These are phyloP conservation scores for Pandion haliaetus DNA, from an alignment of 2,113 vertebrate species.

Conservation along the genomic window DNA sequence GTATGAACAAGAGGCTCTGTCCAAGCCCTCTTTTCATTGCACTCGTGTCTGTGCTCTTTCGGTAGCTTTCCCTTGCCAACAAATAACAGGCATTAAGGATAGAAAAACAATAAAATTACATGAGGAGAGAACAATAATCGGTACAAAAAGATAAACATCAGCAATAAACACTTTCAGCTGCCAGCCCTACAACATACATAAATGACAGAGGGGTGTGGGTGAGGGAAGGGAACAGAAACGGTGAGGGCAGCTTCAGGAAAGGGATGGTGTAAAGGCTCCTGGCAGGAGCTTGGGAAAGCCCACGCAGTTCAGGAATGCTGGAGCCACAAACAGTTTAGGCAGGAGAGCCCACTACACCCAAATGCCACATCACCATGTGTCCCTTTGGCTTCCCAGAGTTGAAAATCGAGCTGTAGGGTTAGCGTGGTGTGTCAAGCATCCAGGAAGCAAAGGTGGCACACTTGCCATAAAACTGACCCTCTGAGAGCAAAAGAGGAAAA, in stretches of 20 bases:
- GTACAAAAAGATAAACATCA: conserved; percentile 12
- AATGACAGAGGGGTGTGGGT: background rate
- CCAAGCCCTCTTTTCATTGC: background rate
- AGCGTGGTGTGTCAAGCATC: background rate
- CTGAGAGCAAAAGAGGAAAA: background rate
- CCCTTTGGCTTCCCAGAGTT: background rate
- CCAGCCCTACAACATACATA: background rate
- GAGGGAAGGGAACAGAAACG: background rate
- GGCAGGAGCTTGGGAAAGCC: background rate
- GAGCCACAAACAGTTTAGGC: background rate
- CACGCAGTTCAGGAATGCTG: background rate
- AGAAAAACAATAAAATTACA: conserved; percentile 20
- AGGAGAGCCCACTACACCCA: background rate
- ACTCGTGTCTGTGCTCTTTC: background rate
- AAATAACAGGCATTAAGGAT: background rate
- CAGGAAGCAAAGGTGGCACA: background rate
- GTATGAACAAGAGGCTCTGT: background rate
- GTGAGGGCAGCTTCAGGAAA: background rate
- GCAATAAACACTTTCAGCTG: conserved; percentile 4
- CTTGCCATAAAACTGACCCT: background rate
- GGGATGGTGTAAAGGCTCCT: background rate
- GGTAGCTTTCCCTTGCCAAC: background rate
- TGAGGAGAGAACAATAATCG: background rate
- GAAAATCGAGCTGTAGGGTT: background rate
- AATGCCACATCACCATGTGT: background rate